Base-by-base conservation (phyloP, 37 sponge, comb jelly and placozoan genomes). In the Ephydatia muelleri region DNA sequence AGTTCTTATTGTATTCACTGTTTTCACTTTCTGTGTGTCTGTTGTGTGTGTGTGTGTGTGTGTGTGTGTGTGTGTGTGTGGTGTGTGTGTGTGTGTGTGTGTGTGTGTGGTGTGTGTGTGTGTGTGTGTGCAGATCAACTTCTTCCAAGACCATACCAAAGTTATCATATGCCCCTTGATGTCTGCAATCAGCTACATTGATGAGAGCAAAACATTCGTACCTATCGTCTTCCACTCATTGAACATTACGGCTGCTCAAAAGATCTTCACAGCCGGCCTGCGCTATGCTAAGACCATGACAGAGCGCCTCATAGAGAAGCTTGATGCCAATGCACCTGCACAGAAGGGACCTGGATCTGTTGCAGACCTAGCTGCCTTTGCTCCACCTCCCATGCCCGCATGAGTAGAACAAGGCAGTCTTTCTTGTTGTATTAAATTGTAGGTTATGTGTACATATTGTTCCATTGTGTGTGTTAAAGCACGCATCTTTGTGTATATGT, bases 61-160 rank as follows among this genome's bases (percentile, higher is more conserved):
- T n/a, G n/a, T n/a, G n/a, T n/a, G n/a, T n/a, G n/a, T n/a, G n/a
- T n/a, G n/a, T n/a, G n/a, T n/a, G n/a, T n/a, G n/a, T n/a, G n/a
- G n/a, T n/a, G n/a, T n/a, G n/a, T n/a, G n/a, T n/a, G n/a, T n/a
- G n/a, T n/a, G n/a, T n/a, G n/a, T n/a, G n/a, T n/a, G n/a, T n/a
- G n/a, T n/a, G n/a, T n/a, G n/a, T n/a, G n/a, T n/a, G n/a, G n/a
- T n/a, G 36, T n/a, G n/a, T n/a, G n/a, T n/a, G n/a, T n/a, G n/a
- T n/a, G n/a, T n/a, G n/a, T n/a, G n/a, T n/a, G n/a, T 82, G 26
- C 84, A 95, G 95, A 84, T 95, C 80, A 95, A 95, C 85, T 95
- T 95, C 87, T 95, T 95, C 78, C 84, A 91, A 35, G 95, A 95
- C 76, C 97, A 97, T 87, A 97, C 97, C 39, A 97, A 97, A 84